Conservation (phyloP, 2,797 vertebrate species). For the Coendou prehensilis region DNA sequence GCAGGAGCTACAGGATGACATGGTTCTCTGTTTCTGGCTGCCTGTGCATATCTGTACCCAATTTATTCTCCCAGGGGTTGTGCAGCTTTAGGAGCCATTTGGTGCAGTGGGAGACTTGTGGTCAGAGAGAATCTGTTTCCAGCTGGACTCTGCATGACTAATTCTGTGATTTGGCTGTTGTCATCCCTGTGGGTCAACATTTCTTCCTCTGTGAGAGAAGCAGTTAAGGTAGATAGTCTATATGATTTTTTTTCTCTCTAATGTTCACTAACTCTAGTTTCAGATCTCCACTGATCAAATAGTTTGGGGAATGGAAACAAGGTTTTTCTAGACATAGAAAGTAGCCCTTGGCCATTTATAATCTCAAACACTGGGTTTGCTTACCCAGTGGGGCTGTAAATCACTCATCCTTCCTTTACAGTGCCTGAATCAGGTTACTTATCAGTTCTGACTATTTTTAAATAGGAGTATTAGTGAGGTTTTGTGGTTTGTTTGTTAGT, state of each 20-base stretch:
- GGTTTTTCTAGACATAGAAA: neutral
- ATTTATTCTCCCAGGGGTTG: neutral
- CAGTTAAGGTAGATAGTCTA: neutral
- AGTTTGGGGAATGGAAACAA: neutral
- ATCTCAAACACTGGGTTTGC: neutral
- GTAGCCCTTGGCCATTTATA: neutral
- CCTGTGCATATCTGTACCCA: neutral
- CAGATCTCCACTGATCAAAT: neutral
- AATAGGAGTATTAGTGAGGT: neutral
- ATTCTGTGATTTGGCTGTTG: neutral
- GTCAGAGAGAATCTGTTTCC: neutral
- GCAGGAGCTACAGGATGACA: neutral
- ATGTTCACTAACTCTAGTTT: neutral
- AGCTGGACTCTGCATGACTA: neutral
- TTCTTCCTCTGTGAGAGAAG: conserved; percentile 6
- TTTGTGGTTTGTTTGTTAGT: neutral
- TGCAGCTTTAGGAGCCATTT: neutral
- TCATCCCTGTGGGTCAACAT: neutral
- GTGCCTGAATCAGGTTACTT: neutral
- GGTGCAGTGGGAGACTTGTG: neutral
- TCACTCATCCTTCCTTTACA: neutral
- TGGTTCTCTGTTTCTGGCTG: neutral
- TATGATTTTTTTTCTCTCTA: neutral
- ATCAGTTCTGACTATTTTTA: neutral
- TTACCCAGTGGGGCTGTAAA: neutral